These are phyloP conservation scores for Setophaga petechia DNA, from an alignment of 2,113 vertebrate species.

Conservation along the genomic window DNA sequence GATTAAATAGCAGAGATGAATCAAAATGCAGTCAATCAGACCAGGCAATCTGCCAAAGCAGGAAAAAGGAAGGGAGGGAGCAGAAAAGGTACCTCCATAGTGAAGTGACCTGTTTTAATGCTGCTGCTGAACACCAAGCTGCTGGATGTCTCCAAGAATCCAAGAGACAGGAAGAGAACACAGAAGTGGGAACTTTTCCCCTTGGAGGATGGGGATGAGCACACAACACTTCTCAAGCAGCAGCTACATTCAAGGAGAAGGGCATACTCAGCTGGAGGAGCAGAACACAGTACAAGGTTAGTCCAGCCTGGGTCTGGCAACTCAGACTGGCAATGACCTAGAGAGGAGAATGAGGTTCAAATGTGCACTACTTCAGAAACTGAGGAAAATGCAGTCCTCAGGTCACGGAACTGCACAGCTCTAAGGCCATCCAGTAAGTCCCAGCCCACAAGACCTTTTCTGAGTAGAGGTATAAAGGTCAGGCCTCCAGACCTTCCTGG, in stretches of 20 bases:
- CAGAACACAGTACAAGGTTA: background rate
- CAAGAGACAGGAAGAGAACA: background rate
- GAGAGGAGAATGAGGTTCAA: background rate
- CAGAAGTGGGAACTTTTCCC: background rate
- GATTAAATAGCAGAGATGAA: conserved; percentile 42
- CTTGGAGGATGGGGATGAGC: background rate
- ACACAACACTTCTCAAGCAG: background rate
- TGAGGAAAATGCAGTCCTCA: background rate
- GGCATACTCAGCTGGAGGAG: background rate
- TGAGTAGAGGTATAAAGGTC: background rate
- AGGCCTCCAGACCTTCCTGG: background rate
- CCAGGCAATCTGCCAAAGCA: conserved; percentile 37
- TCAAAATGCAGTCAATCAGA: conserved; percentile 16
- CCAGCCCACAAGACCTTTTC: background rate
- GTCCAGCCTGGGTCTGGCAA: background rate
- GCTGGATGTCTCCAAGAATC: background rate
- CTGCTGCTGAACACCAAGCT: background rate
- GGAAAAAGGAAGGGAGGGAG: background rate
- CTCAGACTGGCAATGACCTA: background rate
- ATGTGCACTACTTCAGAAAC: background rate
- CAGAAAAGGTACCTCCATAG: background rate
- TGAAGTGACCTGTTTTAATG: conserved; percentile 7
- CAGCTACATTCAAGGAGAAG: background rate
- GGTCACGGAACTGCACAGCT: background rate
- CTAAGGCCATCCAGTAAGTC: background rate